A percentile compares a stretch with the other conserved stretches of the same genome.
Evolutionary conservation across 1,140 invertebrate species (phyloP).

Genomic region (Glossosoma conforme): DNA sequence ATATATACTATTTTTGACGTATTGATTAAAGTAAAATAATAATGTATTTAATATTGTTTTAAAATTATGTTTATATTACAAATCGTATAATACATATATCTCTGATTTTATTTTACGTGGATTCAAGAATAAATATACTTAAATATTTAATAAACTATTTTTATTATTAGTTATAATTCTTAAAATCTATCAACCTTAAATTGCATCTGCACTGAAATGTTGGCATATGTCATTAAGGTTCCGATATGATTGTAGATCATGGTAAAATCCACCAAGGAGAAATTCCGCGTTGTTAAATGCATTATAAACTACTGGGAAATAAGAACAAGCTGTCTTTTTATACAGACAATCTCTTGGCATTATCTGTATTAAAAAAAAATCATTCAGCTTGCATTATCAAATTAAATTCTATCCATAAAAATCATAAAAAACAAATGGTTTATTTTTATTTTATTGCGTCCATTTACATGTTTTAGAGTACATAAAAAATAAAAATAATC

Average conservation of each 20-base stretch:
- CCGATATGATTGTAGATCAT: slow-evolving; percentile 5
- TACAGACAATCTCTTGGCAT: background rate
- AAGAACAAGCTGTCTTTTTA: background rate
- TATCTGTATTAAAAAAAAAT: background rate
- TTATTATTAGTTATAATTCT: background rate
- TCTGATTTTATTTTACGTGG: background rate
- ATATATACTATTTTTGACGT: background rate
- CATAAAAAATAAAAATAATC: background rate
- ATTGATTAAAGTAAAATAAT: background rate
- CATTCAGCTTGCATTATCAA: no score
- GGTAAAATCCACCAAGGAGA: slow-evolving; percentile 8
- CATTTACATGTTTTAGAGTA: background rate
- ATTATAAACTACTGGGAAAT: slow-evolving; percentile 1
- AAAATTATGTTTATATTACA: no score
- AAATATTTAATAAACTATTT: background rate
- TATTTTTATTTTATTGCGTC: background rate
- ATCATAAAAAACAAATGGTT: background rate
- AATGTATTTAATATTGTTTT: no score
- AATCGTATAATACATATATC: no score
- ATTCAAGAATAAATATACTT: background rate
- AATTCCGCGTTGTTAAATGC: slow-evolving; percentile 7
- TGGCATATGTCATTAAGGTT: no score
- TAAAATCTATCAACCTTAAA: background rate
- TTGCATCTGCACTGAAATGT: background rate
- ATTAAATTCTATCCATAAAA: no score